phyloP scores from a whole-genome alignment of 2,888 invertebrate genomes.

The Phoronis australis region DNA sequence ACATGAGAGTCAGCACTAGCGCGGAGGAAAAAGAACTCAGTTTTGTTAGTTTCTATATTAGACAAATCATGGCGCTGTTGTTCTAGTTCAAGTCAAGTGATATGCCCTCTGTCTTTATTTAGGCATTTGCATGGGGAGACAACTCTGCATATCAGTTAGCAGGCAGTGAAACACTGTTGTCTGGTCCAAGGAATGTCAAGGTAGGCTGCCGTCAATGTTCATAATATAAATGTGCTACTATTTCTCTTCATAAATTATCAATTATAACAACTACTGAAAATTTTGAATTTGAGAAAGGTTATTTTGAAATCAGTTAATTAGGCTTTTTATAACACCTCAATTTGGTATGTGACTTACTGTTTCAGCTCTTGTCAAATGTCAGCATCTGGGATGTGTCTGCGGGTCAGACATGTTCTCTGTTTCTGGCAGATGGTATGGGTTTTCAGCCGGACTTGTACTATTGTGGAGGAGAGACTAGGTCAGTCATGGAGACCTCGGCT shows the following conservation, averaged over 20 bases:
- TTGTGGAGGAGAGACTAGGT: conserved; percentile 65
- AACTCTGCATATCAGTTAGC: conserved; percentile 71
- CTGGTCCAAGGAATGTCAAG: conserved; percentile 32
- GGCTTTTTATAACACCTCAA: conserved; percentile 12
- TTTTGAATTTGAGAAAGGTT: no score
- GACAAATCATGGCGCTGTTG: no score
- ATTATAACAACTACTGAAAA: no score
- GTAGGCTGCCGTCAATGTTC: conserved; percentile 14
- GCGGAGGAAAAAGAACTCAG: no score
- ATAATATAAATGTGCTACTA: neutral
- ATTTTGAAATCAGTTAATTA: neutral
- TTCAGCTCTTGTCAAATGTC: conserved; percentile 53
- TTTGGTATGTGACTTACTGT: conserved; percentile 45
- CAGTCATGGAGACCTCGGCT: no score
- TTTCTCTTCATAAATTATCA: no score
- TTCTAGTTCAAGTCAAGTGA: no score
- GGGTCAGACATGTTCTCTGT: conserved; percentile 63
- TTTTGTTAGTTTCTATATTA: no score
- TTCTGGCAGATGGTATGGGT: conserved; percentile 59
- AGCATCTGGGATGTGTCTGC: conserved; percentile 62
- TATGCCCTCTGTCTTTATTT: no score
- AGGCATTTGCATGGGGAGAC: conserved; percentile 76
- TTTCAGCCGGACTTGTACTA: conserved; percentile 64
- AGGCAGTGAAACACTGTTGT: conserved; percentile 44
- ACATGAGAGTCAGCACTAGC: no score